Percentiles rank a stretch among this genome's conserved stretches.
Conservation (phyloP, 2,797 vertebrate genomes). For the Periophthalmus magnuspinnatus region DNA sequence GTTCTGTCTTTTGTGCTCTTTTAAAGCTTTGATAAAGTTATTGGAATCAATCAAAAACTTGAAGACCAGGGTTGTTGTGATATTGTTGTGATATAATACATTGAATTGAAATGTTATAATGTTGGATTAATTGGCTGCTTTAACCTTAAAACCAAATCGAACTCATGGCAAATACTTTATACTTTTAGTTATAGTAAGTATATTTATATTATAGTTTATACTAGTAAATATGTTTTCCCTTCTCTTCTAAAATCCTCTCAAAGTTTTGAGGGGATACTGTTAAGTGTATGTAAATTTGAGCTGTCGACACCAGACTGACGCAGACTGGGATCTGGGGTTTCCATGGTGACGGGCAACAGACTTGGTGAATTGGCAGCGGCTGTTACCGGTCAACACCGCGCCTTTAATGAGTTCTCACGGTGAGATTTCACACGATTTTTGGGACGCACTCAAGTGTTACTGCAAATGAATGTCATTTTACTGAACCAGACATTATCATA, state of each 20-base stretch:
- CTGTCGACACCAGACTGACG: conserved; percentile 25
- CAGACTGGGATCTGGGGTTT: conserved; percentile 62
- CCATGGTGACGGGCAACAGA: conserved; percentile 74
- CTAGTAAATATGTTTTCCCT: background rate
- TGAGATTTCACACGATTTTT: conserved; percentile 32
- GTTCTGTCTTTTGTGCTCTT: too few relatives aligned
- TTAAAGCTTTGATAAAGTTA: too few relatives aligned
- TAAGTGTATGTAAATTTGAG: conserved; percentile 42
- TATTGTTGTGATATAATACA: background rate
- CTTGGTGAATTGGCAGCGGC: conserved; percentile 41
- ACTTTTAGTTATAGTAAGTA: too few relatives aligned
- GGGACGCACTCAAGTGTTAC: conserved; percentile 10
- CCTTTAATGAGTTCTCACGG: conserved; percentile 28
- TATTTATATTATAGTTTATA: background rate
- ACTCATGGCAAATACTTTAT: background rate
- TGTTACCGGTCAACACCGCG: conserved; percentile 32
- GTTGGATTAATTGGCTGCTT: too few relatives aligned
- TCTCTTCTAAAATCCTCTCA: conserved; percentile 1
- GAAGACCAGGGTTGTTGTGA: background rate
- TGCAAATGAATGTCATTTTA: background rate
- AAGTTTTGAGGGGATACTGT: conserved; percentile 20
- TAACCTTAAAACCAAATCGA: too few relatives aligned
- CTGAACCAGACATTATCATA: background rate
- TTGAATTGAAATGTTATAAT: background rate
- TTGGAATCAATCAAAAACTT: too few relatives aligned